Evolutionary conservation across 1,140 invertebrate genomes (phyloP).

Genomic region (Uloborus diversus): DNA sequence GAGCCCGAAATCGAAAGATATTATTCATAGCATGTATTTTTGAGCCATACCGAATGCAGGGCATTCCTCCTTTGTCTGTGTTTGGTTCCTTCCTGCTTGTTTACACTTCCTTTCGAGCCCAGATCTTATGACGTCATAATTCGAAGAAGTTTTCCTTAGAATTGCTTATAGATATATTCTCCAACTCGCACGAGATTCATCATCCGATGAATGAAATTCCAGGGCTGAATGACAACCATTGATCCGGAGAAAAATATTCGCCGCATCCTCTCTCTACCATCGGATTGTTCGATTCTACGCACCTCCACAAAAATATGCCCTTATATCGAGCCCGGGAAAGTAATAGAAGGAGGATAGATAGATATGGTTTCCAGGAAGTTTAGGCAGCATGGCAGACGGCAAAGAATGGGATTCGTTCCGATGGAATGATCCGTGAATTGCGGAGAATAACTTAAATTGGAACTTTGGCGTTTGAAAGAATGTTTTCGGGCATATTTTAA

Average conservation of each 20-base stretch:
- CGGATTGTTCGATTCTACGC: constrained; percentile 24
- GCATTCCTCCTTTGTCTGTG: no score
- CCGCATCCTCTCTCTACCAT: constrained; percentile 19
- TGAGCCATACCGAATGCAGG: no score
- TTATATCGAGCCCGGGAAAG: neutral
- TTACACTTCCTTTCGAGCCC: neutral
- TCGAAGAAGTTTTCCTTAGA: no score
- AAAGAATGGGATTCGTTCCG: no score
- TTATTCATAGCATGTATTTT: no score
- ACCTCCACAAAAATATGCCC: constrained; percentile 30
- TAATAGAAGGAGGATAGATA: neutral
- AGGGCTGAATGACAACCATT: constrained; percentile 43
- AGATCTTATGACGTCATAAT: constrained; percentile 26
- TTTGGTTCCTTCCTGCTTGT: neutral
- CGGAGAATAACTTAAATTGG: no score
- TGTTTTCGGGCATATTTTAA: no score
- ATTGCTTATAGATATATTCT: constrained; percentile 36
- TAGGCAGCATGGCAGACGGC: no score
- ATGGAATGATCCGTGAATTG: no score
- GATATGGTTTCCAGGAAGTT: no score
- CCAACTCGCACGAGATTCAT: constrained; percentile 43
- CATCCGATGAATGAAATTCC: constrained; percentile 45
- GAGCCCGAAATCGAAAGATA: no score
- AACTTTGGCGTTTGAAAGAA: no score
- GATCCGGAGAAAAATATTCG: constrained; percentile 38